These are phyloP conservation scores for Eidolon helvum DNA, from an alignment of 2,113 vertebrate species.

Conservation along the genomic window DNA sequence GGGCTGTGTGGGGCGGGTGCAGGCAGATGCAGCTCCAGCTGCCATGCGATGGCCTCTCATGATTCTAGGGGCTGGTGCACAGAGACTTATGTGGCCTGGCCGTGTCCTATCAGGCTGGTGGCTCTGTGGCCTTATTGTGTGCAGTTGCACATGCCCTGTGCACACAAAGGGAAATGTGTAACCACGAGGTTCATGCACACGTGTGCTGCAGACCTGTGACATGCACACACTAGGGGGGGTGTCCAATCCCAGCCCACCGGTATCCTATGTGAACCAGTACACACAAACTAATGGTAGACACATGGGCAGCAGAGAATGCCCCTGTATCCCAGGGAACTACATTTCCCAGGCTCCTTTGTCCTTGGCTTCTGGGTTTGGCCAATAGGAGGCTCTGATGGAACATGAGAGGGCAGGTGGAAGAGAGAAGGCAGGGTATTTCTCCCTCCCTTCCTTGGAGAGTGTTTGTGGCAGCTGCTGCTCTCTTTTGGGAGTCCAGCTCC, in stretches of 20 bases:
- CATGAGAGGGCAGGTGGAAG: not conserved
- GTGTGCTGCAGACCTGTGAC: not conserved
- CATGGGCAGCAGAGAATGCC: rapidly evolving
- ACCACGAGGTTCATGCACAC: too few species aligned
- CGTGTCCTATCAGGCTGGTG: not conserved
- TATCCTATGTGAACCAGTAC: rapidly evolving
- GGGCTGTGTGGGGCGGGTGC: not conserved
- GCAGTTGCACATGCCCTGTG: not conserved
- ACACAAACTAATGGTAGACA: not conserved
- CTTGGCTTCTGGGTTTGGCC: not conserved
- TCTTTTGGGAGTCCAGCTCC: not conserved
- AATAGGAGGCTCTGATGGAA: not conserved
- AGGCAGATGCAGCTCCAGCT: not conserved
- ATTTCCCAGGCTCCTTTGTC: not conserved
- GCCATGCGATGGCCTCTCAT: rapidly evolving
- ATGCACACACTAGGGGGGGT: not conserved
- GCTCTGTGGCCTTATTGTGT: not conserved
- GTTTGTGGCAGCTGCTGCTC: not conserved
- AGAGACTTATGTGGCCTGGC: not conserved
- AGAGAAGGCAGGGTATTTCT: not conserved
- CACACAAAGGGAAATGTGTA: too few species aligned
- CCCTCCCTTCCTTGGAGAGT: not conserved
- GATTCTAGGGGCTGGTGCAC: not conserved
- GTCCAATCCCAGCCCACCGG: not conserved
- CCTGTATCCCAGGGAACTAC: not conserved